phyloP scores from a whole-genome alignment of 2,113 vertebrate species.

The Gymnobelideus leadbeateri region DNA sequence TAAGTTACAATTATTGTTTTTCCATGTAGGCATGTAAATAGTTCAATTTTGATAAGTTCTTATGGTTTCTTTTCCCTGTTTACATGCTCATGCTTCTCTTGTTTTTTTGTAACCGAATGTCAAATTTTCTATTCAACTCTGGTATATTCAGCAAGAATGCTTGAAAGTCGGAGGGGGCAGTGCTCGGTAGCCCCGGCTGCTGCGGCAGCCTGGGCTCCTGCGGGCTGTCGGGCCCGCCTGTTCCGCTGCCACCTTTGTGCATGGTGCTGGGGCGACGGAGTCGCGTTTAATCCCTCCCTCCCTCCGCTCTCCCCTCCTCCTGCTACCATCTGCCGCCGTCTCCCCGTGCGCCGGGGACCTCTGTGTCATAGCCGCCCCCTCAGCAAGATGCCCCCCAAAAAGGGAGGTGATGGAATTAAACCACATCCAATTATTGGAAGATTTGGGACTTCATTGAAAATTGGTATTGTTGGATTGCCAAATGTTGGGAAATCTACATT shows the following conservation, averaged over 20 bases:
- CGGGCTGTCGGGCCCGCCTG: neutral
- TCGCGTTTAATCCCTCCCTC: slow-evolving; percentile 48
- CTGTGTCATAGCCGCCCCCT: slow-evolving; percentile 4
- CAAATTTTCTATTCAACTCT: too few species aligned
- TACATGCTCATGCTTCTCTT: too few species aligned
- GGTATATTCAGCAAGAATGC: too few species aligned
- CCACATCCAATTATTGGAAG: slow-evolving; percentile 93
- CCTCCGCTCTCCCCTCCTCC: slow-evolving; percentile 70
- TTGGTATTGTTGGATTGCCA: slow-evolving; percentile 98
- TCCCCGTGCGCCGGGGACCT: slow-evolving; percentile 4
- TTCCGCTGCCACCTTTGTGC: slow-evolving; percentile 75
- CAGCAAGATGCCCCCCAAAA: slow-evolving; percentile 96
- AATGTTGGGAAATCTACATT: slow-evolving; percentile 99
- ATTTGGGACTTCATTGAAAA: slow-evolving; percentile 98
- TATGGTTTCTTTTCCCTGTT: too few species aligned
- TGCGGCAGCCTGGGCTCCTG: neutral
- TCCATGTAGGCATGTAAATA: too few species aligned
- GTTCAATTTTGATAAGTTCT: too few species aligned
- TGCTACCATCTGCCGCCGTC: slow-evolving; percentile 4
- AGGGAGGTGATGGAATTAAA: slow-evolving; percentile 92
- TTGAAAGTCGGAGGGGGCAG: neutral
- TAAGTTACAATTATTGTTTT: too few species aligned
- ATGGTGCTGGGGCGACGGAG: slow-evolving; percentile 62
- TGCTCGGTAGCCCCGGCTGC: accelerated
- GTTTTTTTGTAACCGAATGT: too few species aligned